Evolutionary conservation across 2,888 invertebrate species (phyloP), one percentile per base, ranked within the genome.

Genomic region (Cremastobaeus sp.): DNA sequence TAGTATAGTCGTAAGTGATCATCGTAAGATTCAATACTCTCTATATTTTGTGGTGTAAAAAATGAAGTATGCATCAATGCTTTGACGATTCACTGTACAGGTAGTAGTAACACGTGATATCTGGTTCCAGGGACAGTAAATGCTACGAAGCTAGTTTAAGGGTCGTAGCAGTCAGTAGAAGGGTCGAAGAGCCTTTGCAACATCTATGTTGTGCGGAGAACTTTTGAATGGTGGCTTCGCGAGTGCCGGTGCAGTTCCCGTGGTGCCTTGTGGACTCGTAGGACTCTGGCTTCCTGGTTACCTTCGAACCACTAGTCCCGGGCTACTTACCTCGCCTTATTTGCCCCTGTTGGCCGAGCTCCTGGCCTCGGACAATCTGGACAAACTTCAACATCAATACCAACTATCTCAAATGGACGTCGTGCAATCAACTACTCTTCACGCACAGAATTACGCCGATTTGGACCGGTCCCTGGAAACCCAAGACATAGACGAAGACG

Each of bases 161-260:
- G 39, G 48, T 35, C 43, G 32, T 32, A 52, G 75, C 74, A 78
- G 79, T 81, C 78, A 81, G 79, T 78, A 78, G 75, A 80, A 79
- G 75, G 78, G 78, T 15, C 17, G 55, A 69, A 35, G 48, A 25
- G 55, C 55, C 47, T 57, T 28, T 77, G 68, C 64, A 81, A 81
- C 82, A 85, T 85, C 85, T 87, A 87, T 87, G 87, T 87, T 87
- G 87, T 87, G 87, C 87, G 87, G 87, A 71, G 87, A 87, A 84
- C 84, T 87, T 75, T 82, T 87, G 81, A 87, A 86, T 86, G 87
- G 87, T 80, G 86, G 87, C 79, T 84, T 87, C 79, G 87, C 86
- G 84, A 87, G 87, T 83, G 84, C 86, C 82, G 87, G 87, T 81
- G 84, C 87, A 79, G 84, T 86, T 76, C 82, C 86, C 79, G 85